Percentiles rank a stretch among this genome's conserved stretches.
Conservation (phyloP, 30 jellyfish, hydroid and myxozoan species). For the Hydractinia symbiolongicarpus region DNA sequence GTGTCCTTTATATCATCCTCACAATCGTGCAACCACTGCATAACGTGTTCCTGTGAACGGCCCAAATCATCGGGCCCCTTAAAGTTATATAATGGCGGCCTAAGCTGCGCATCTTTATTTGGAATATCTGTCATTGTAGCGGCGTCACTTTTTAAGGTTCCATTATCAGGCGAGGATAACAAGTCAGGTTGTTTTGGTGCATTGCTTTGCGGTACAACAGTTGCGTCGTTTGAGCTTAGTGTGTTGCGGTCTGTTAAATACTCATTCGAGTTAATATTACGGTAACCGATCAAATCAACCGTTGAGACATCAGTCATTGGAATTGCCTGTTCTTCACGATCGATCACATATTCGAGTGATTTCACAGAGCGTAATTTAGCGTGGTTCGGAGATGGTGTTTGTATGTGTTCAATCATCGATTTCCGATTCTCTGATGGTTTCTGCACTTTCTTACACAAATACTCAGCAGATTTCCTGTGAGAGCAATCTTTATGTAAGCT, state of each 20-base stretch:
- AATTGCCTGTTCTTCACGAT: conserved; percentile 27
- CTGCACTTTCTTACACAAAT: conserved; percentile 36
- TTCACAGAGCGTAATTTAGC: conserved; percentile 55
- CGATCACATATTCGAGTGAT: conserved; percentile 51
- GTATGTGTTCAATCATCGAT: conserved; percentile 55
- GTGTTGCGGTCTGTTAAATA: background rate
- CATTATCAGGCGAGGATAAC: conserved; percentile 12
- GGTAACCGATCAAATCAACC: conserved; percentile 8
- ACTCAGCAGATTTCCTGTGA: conserved; percentile 2
- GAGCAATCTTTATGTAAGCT: conserved; percentile 6
- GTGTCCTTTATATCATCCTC: conserved; percentile 21
- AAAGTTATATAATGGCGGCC: conserved; percentile 18
- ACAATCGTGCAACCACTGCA: conserved; percentile 33
- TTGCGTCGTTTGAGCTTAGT: background rate
- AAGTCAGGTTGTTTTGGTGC: background rate
- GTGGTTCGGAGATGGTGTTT: conserved; percentile 50
- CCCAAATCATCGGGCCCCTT: conserved; percentile 22
- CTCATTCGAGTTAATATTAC: conserved; percentile 6
- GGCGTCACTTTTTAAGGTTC: conserved; percentile 31
- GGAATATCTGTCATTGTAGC: conserved; percentile 32
- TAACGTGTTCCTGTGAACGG: conserved; percentile 19
- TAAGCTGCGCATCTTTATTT: background rate
- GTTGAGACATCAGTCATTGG: conserved; percentile 31
- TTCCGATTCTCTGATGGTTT: conserved; percentile 63
- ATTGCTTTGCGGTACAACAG: background rate